Base-by-base conservation (phyloP, 2,113 vertebrate species). In the Micronycteris hirsuta region DNA sequence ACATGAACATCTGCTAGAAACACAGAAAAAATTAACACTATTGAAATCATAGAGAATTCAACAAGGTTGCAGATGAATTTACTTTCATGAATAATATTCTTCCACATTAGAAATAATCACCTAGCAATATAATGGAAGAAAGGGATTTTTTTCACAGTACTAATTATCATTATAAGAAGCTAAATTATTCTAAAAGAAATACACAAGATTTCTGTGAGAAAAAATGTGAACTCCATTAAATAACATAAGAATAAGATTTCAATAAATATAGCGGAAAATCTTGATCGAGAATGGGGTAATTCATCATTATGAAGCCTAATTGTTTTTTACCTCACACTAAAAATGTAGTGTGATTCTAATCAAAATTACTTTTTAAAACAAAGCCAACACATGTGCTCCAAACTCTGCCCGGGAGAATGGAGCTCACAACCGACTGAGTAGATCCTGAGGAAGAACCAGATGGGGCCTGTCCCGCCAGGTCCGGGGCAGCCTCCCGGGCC, bases 161-260 rank as follows among this genome's bases (percentile, higher is more conserved):
- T 52, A 78, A 84, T 91, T 91, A 90, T 67, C 33, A 71, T 84
- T 41, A 56, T 11, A 61, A 91, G 58, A 13, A 88, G 19, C 38
- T 36, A 47, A 96, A 63, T 70, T 63, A 87, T 77, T 63, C 68
- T 83, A 26, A 87, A n/a, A 87, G 33, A 33, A 76, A 96, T 58
- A 5, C 20, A 47, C 15, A 38, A 24, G 41, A 36, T 65, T n/a
- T 70, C 76, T 56, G 22, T 87, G 36, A 76, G 70, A 67, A 61
- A 76, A 67, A 61, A 31, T 20, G 58, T n/a, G 63, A 90, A 58
- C 28, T 95, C 56, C 47, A 56, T 71, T 81, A 68, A 83, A 49
- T 56, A 71, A 54, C 11, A 2, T 47, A 43, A 83, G 24, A 77
- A 33, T 49, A 36, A 77, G 6, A 38, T 4, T 78, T 78, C 65